Evolutionary conservation across 2,797 vertebrate genomes (phyloP), one percentile per base, ranked within the genome.

Genomic region (Dermochelys coriacea): DNA sequence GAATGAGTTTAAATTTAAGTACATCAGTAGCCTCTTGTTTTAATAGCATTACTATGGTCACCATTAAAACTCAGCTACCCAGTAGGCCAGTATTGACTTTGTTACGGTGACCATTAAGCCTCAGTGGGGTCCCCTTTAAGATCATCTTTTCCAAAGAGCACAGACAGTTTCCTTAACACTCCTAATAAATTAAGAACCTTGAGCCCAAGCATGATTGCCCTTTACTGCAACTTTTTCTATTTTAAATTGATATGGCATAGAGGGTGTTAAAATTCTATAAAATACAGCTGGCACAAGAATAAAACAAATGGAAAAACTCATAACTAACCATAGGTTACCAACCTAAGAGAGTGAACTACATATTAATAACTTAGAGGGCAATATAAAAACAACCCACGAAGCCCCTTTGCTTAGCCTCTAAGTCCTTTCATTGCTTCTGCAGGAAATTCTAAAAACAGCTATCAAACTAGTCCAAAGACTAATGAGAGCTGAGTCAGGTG

Each of bases 121-220:
- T 27, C 50, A 51, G 25, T 12, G 52, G 34, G 9, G 49, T 41
- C 0, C 0, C 37, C 10, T 59, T 82, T 82, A 31, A 80, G 16
- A n/a, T 45, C 6, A 31, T 75, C 7, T 8, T 8, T 16, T 21
- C 11, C 1, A 18, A 34, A 80, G 7, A 34, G 1, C 64, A 8
- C 16, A 45, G 18, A 12, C 95, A 96, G 84, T 88, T 96, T 93
- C 84, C 88, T 54, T 95, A 95, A 94, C 93, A 9, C 89, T 94
- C 94, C 93, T 92, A 94, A 96, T 96, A 96, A 97, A 92, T 88
- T 52, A 84, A 95, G 82, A 93, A 93, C 50, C 80, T 94, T 97
- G 95, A 97, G 93, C 96, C 75, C 12, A 92, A 68, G 45, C 74
- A 64, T 80, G 45, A 77, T 18, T 75, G 86, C 84, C 27, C 82